Conservation (phyloP, 2,888 invertebrate species). For the Heliothis peltigera region DNA sequence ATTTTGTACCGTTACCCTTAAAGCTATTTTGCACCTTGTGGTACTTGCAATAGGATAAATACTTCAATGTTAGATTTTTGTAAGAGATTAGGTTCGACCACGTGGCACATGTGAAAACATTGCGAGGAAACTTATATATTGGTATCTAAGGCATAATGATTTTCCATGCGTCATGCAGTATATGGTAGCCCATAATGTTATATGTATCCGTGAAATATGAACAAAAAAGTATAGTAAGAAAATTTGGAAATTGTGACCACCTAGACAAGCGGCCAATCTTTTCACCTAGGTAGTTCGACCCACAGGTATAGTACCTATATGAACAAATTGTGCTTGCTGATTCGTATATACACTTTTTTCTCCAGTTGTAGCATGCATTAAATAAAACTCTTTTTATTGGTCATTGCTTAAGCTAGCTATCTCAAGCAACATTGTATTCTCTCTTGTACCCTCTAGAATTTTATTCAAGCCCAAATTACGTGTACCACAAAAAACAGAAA, state of each 20-base stretch:
- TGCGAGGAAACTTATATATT: no score
- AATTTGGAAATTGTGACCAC: no score
- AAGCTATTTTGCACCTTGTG: not conserved
- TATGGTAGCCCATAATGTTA: no score
- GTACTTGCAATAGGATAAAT: not conserved
- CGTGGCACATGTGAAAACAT: not conserved
- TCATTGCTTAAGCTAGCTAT: not conserved
- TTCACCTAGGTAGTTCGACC: no score
- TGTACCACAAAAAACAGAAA: conserved; percentile 27
- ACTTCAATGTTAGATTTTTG: not conserved
- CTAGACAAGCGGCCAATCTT: no score
- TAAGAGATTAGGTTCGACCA: not conserved
- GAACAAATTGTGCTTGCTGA: no score
- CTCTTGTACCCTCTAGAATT: conserved; percentile 11
- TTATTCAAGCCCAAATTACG: conserved; percentile 29
- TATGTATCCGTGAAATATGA: no score
- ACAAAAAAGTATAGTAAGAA: no score
- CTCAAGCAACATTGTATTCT: conserved; percentile 11
- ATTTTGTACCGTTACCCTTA: not conserved
- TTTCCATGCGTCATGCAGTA: no score
- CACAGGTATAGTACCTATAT: not conserved
- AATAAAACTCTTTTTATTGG: not conserved
- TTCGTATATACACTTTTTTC: no score
- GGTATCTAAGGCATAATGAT: no score
- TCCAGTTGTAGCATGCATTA: not conserved